phyloP scores from a whole-genome alignment of 2,888 invertebrate species.

The Rhagophthalmus giganteus region DNA sequence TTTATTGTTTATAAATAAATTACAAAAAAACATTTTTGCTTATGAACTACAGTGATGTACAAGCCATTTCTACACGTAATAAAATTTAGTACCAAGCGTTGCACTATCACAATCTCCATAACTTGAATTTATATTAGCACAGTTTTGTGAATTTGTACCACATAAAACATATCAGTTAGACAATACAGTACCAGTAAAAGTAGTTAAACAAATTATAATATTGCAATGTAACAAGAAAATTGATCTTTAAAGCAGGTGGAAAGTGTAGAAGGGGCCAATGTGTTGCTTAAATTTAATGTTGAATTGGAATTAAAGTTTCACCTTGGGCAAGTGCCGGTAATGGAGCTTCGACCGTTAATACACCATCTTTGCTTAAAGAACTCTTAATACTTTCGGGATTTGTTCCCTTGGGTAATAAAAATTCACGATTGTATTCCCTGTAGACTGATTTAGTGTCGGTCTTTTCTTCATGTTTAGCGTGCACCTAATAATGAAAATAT shows the following conservation, averaged over 20 bases:
- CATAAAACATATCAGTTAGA: constrained; percentile 24
- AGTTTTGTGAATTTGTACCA: constrained; percentile 15
- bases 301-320: constrained; percentile 83
- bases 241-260: constrained; percentile 19
- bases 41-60: constrained; percentile 27
- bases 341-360: constrained; percentile 95
- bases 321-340: constrained; percentile 83
- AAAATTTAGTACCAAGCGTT: constrained; percentile 22
- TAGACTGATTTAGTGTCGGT: constrained; percentile 95
- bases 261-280: constrained; percentile 10
- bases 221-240: constrained; percentile 16
- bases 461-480: constrained; percentile 98
- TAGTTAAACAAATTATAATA: constrained; percentile 22
- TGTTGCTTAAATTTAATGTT: constrained; percentile 56
- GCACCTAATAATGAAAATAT: constrained; percentile 86
- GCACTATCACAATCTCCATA: constrained; percentile 18
- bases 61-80: constrained; percentile 19
- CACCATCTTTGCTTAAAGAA: constrained; percentile 93
- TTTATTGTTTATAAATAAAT: constrained; percentile 55
- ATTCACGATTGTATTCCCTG: constrained; percentile 97
- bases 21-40: constrained; percentile 46
- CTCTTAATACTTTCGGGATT: constrained; percentile 96
- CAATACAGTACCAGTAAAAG: no score
- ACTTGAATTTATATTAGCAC: constrained; percentile 12
- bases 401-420: constrained; percentile 94